Base-by-base conservation (phyloP, 1,140 invertebrate genomes). In the Drosophila biarmipes region DNA sequence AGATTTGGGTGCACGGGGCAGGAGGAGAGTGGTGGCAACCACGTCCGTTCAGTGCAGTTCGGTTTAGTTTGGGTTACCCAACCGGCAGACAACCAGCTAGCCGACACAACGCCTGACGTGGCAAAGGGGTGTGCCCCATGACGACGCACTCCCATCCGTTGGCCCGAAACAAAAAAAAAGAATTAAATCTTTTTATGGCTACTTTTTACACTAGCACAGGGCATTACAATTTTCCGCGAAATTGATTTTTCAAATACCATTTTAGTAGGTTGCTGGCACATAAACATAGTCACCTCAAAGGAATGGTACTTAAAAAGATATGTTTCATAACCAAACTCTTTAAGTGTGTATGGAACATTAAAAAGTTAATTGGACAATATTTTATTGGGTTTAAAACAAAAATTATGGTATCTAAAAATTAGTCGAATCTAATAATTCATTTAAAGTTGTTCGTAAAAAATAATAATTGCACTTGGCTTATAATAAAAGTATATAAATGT, bases 91-190 rank as follows among this genome's bases (percentile, higher is more conserved):
- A 61, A 38, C 11, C 56, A 49, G 63, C 58, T n/a, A 15, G 57
- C 45, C 46, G 29, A 12, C 58, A 61, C 48, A 64, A 31, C 58
- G 66, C 21, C 46, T 61, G 56, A 63, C 57, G 74, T 77, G 74
- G 48, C 74, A 71, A 78, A 78, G 74, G 74, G 73, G 74, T 57
- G 74, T 78, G 73, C 59, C 71, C 34, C 56, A 67, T 57, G 64
- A 71, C 48, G 55, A 69, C 66, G 66, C 66, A 69, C 74, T 78
- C 73, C 56, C 74, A 77, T 77, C 74, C 64, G 73, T 55, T 69
- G 72, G 15, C 27, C 35, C 46, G 40, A 74, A 66, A 58, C 14
- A 29, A 15, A 21, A 7, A 8, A 11, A n/a, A 27, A 38, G 24
- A 38, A 38, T 6, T 11, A 27, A 71, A 31, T 57, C 40, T 53